Percentiles rank a stretch among this genome's conserved stretches.
phyloP scores from a whole-genome alignment of 2,113 vertebrate genomes.

The Ailuropoda melanoleuca region DNA sequence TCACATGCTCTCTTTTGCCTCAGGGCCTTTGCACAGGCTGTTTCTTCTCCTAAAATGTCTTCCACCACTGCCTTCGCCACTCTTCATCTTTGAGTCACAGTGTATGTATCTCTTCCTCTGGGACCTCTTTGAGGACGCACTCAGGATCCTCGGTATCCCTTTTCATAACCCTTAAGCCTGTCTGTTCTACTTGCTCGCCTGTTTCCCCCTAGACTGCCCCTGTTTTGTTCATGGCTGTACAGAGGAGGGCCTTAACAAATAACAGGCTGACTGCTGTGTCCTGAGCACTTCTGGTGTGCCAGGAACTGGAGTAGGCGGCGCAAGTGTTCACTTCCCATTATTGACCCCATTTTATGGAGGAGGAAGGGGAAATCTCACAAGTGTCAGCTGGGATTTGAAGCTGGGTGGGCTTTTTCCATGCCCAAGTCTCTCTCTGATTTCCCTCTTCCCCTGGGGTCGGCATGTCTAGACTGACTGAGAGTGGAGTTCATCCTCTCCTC shows the following conservation, averaged over 20 bases:
- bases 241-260: neutral
- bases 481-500: rapidly evolving
- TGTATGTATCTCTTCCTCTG: neutral
- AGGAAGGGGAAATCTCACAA: neutral
- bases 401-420: neutral
- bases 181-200: neutral
- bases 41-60: neutral
- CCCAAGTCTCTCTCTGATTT: neutral
- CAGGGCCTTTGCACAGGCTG: neutral
- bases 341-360: neutral
- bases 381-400: neutral
- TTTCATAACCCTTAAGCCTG: neutral
- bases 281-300: neutral
- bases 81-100: neutral
- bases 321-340: neutral
- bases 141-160: neutral
- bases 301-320: neutral
- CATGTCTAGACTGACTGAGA: neutral
- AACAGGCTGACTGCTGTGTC: neutral
- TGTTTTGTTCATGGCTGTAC: neutral
- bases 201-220: neutral
- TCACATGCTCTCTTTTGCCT: neutral
- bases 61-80: neutral
- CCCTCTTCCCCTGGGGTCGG: neutral
- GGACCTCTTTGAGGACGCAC: neutral